A percentile compares a stretch with the other conserved stretches of the same genome.
Conservation (phyloP, 2,113 vertebrate species). For the Talpa occidentalis region DNA sequence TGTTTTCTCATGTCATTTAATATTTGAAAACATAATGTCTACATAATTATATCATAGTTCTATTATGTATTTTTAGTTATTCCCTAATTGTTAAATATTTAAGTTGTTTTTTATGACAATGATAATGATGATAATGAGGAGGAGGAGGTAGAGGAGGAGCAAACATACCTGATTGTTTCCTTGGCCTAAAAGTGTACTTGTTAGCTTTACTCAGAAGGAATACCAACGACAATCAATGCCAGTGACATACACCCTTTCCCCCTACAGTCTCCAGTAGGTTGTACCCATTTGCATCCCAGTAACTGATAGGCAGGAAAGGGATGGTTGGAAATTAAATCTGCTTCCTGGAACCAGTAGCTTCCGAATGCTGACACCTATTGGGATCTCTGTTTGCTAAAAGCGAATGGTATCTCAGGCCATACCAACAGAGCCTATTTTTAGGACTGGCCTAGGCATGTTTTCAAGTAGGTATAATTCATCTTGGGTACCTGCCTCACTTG, state of each 20-base stretch:
- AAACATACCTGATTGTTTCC: background rate
- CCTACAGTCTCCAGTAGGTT: background rate
- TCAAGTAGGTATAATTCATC: background rate
- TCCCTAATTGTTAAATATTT: background rate
- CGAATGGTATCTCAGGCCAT: background rate
- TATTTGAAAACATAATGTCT: background rate
- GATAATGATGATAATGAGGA: background rate
- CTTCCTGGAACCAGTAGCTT: background rate
- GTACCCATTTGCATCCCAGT: background rate
- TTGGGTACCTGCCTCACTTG: background rate
- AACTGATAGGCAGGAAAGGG: background rate
- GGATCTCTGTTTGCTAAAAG: background rate
- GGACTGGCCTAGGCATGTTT: background rate
- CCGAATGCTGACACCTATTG: background rate
- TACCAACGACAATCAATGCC: background rate
- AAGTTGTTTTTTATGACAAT: background rate
- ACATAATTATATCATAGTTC: background rate
- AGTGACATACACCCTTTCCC: background rate
- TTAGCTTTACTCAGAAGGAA: background rate
- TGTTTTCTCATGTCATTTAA: background rate
- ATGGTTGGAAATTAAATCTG: background rate
- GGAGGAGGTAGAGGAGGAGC: no score
- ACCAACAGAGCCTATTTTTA: background rate
- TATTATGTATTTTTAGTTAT: background rate
- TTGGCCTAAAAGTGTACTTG: background rate